These are phyloP conservation scores for Lycophotia porphyrea DNA, from an alignment of 2,888 invertebrate species.

Conservation along the genomic window DNA sequence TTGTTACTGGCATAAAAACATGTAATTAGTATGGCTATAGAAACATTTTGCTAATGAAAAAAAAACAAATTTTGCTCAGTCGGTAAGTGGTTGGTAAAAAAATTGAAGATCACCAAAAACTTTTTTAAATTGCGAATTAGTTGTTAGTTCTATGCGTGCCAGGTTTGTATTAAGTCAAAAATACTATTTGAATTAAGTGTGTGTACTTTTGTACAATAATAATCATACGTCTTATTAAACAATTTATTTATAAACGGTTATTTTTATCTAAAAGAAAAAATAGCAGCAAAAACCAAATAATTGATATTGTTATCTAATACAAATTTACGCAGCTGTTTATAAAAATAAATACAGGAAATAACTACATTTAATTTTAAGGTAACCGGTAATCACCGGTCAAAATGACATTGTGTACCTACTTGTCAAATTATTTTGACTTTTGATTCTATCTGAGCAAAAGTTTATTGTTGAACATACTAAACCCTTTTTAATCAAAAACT, in stretches of 20 bases:
- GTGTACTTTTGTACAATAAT: neutral
- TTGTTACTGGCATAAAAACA: neutral
- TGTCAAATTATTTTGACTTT: neutral
- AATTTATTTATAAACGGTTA: conserved; percentile 3
- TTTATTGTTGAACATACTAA: neutral
- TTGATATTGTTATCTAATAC: neutral
- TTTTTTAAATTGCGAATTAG: neutral
- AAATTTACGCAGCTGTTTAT: neutral
- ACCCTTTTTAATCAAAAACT: neutral
- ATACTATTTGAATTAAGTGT: neutral
- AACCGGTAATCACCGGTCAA: neutral
- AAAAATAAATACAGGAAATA: neutral
- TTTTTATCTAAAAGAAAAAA: neutral
- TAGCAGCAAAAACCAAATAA: neutral
- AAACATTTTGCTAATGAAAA: neutral
- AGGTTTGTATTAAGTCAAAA: neutral
- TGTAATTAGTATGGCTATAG: no score
- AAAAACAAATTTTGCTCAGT: neutral
- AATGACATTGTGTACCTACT: neutral
- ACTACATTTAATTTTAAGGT: neutral
- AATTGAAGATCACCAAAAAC: neutral
- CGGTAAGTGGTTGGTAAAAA: neutral
- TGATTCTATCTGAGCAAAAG: neutral
- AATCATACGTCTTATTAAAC: neutral
- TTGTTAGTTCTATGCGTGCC: neutral